A percentile compares a stretch with the other conserved stretches of the same genome.
These are phyloP conservation scores for Pseudomyrmex pallidus DNA, from an alignment of 1,140 invertebrate genomes.

Conservation along the genomic window DNA sequence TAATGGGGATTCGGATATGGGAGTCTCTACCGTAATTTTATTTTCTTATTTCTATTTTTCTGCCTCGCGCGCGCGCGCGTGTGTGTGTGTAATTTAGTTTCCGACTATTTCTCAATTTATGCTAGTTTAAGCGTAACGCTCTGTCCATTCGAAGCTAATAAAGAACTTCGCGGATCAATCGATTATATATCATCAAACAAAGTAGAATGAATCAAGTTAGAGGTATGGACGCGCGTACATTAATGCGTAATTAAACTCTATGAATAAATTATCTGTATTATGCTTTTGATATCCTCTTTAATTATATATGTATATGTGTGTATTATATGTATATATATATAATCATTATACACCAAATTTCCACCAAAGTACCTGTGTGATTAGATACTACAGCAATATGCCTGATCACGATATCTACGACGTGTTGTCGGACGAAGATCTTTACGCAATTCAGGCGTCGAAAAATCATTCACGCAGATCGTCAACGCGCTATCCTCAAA, in stretches of 20 bases:
- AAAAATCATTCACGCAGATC: constrained; percentile 34
- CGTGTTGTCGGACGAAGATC: constrained; percentile 66
- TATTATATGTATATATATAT: not conserved
- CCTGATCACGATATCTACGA: constrained; percentile 60
- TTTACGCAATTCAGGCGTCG: constrained; percentile 43
- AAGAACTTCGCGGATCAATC: constrained; percentile 36
- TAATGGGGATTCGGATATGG: too few species aligned
- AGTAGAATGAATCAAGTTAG: constrained; percentile 51
- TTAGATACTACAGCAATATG: constrained; percentile 51
- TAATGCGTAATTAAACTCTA: constrained; percentile 34
- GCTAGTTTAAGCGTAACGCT: constrained; percentile 20
- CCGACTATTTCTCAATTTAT: constrained; percentile 21
- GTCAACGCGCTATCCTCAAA: constrained; percentile 31
- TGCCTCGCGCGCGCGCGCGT: not conserved
- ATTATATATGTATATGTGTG: constrained; percentile 1
- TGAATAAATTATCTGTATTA: constrained; percentile 54
- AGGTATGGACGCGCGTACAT: constrained; percentile 8
- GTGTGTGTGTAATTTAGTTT: not conserved
- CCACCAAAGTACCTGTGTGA: constrained; percentile 12
- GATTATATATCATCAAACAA: constrained; percentile 5
- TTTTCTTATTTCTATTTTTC: constrained; percentile 18
- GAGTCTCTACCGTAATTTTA: too few species aligned
- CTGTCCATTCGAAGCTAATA: constrained; percentile 52
- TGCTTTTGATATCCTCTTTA: constrained; percentile 39
- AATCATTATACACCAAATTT: constrained; percentile 29